These are phyloP conservation scores for Euschistus heros DNA, from an alignment of 1,140 invertebrate genomes.

Conservation along the genomic window DNA sequence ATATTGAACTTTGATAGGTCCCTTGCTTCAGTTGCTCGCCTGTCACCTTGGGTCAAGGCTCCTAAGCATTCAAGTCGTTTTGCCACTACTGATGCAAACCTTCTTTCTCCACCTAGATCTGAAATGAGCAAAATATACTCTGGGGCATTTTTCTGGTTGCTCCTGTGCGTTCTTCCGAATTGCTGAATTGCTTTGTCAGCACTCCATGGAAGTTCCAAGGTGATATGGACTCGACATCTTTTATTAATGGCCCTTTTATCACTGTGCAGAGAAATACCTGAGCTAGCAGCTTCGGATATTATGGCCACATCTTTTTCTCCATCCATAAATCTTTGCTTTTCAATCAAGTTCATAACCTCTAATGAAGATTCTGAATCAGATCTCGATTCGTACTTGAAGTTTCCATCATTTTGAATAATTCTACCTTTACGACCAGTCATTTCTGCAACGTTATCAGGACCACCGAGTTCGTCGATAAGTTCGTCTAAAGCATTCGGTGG, in stretches of 20 bases:
- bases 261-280: slow-evolving; percentile 92
- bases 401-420: slow-evolving; percentile 81
- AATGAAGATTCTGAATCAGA: slow-evolving; percentile 88
- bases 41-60: slow-evolving; percentile 96
- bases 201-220: slow-evolving; percentile 96
- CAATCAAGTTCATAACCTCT: slow-evolving; percentile 88
- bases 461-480: slow-evolving; percentile 93
- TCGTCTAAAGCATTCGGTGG: slow-evolving; percentile 98
- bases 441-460: slow-evolving; percentile 94
- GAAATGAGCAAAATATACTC: slow-evolving; percentile 99
- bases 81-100: slow-evolving; percentile 91
- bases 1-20: slow-evolving; percentile 98
- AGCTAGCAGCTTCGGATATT: slow-evolving; percentile 97
- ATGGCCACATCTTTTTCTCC: slow-evolving; percentile 97
- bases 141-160: slow-evolving; percentile 89
- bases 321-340: slow-evolving; percentile 79
- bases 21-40: slow-evolving; percentile 89
- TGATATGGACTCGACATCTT: slow-evolving; percentile 90
- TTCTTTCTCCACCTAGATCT: slow-evolving; percentile 90
- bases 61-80: slow-evolving; percentile 88
- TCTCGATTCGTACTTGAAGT: slow-evolving; percentile 87
- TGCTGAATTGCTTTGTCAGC: slow-evolving; percentile 99
- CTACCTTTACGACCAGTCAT: slow-evolving; percentile 95
- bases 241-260: slow-evolving; percentile 89
- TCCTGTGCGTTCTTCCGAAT: slow-evolving; percentile 82